These are phyloP conservation scores for Brassicogethes aeneus DNA, from an alignment of 2,888 invertebrate species.

Conservation along the genomic window DNA sequence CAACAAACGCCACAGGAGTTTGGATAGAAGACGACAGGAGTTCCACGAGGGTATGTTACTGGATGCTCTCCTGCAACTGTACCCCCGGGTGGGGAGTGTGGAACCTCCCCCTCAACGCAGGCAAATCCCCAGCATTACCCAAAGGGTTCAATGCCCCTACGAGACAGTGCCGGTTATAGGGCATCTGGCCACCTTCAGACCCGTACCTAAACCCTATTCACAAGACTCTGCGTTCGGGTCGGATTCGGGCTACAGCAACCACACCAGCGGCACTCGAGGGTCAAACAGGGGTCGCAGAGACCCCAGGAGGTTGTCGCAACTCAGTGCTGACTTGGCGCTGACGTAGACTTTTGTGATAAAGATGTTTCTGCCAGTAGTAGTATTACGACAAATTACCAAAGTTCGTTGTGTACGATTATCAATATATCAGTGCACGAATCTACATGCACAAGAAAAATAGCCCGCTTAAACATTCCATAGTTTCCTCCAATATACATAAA, in stretches of 20 bases:
- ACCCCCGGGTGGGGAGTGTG: conserved; percentile 63
- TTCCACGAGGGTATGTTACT: conserved; percentile 75
- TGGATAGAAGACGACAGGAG: conserved; percentile 54
- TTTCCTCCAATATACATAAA: conserved; percentile 1
- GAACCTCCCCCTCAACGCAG: conserved; percentile 40
- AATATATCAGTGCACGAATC: neutral
- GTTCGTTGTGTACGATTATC: conserved; percentile 4
- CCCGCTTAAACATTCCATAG: neutral
- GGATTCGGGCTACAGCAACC: conserved; percentile 79
- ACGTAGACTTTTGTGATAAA: conserved; percentile 25
- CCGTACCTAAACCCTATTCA: conserved; percentile 55
- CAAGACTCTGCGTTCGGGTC: conserved; percentile 74
- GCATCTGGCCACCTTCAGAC: conserved; percentile 53
- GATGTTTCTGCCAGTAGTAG: conserved; percentile 6
- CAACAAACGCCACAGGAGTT: conserved; percentile 44
- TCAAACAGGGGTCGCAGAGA: conserved; percentile 36
- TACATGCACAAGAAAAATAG: neutral
- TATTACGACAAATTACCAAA: conserved; percentile 9
- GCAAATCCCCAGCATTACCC: conserved; percentile 39
- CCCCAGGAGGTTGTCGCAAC: conserved; percentile 37
- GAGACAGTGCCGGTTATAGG: conserved; percentile 62
- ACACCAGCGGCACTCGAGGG: conserved; percentile 52
- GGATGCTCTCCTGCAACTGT: conserved; percentile 61
- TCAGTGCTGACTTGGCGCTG: conserved; percentile 40
- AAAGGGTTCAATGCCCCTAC: conserved; percentile 46